phyloP scores from a whole-genome alignment of 2,113 vertebrate species.

The Embiotoca jacksoni region DNA sequence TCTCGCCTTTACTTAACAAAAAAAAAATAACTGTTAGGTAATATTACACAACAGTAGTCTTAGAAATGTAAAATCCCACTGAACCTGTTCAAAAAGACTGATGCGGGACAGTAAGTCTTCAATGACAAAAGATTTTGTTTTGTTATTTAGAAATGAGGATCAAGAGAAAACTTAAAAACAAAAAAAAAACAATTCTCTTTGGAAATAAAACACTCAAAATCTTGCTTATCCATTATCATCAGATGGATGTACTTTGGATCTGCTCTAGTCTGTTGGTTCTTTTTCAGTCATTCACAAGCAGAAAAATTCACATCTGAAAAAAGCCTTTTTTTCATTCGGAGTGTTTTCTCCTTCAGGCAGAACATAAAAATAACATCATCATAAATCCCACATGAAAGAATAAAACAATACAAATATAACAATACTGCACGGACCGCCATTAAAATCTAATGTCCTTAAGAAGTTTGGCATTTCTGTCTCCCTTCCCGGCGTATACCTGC shows the following conservation, averaged over 20 bases:
- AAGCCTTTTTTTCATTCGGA: constrained; percentile 30
- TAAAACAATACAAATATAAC: constrained; percentile 36
- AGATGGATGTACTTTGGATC: constrained; percentile 4
- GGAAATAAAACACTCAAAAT: constrained; percentile 3
- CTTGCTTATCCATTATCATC: constrained; percentile 11
- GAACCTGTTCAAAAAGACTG: no score
- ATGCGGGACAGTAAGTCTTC: no score
- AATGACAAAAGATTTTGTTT: background rate
- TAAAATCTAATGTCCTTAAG: constrained; percentile 51
- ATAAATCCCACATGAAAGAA: constrained; percentile 60
- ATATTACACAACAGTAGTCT: no score
- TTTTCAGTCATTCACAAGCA: constrained; percentile 2
- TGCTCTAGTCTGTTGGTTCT: background rate
- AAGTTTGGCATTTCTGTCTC: constrained; percentile 51
- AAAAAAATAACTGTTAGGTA: no score
- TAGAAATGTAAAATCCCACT: no score
- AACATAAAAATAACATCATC: constrained; percentile 62
- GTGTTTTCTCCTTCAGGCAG: constrained; percentile 54
- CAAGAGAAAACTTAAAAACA: constrained; percentile 5
- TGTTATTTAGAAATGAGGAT: constrained; percentile 18
- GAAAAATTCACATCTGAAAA: constrained; percentile 11
- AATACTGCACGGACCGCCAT: constrained; percentile 20
- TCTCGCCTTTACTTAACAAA: no score
- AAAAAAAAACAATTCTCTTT: background rate
- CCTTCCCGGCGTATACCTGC: constrained; percentile 40